Evolutionary conservation across 2,888 invertebrate species (phyloP).

Genomic region (Parnassius mnemosyne): DNA sequence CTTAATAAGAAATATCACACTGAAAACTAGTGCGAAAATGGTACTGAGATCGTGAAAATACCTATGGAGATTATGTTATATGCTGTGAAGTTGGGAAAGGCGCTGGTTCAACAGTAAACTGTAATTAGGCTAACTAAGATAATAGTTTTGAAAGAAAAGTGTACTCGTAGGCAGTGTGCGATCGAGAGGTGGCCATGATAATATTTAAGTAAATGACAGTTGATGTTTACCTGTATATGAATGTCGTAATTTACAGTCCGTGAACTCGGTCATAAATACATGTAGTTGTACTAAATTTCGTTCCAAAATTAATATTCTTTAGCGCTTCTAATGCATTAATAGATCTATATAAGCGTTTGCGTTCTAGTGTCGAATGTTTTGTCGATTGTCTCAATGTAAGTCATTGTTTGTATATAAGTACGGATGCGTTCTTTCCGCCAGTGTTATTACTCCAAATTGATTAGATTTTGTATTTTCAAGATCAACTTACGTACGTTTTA

Average conservation of each 20-base stretch:
- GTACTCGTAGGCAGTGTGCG: constrained; percentile 2
- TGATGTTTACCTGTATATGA: constrained; percentile 12
- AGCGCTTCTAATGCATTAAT: constrained; percentile 63
- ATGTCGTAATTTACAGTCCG: constrained; percentile 22
- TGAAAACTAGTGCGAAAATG: no score
- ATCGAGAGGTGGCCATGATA: constrained; percentile 7
- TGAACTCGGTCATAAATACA: constrained; percentile 42
- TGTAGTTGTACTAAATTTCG: constrained; percentile 50
- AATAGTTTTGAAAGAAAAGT: no score
- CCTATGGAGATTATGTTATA: no score
- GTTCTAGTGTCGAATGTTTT: constrained; percentile 41
- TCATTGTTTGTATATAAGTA: constrained; percentile 9
- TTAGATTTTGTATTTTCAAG: no score
- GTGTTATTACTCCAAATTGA: constrained; percentile 12
- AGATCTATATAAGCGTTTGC: constrained; percentile 43
- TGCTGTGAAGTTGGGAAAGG: no score
- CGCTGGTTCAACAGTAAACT: no score
- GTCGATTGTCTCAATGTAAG: constrained; percentile 30
- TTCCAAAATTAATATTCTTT: constrained; percentile 54
- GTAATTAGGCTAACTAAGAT: no score
- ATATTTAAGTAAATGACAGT: constrained; percentile 9
- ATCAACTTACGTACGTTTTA: no score
- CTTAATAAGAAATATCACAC: no score
- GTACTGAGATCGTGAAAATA: no score
- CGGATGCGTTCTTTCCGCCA: constrained; percentile 30